Base-by-base conservation (phyloP, 2,888 invertebrate genomes). In the Amphipyra tragopoginis region DNA sequence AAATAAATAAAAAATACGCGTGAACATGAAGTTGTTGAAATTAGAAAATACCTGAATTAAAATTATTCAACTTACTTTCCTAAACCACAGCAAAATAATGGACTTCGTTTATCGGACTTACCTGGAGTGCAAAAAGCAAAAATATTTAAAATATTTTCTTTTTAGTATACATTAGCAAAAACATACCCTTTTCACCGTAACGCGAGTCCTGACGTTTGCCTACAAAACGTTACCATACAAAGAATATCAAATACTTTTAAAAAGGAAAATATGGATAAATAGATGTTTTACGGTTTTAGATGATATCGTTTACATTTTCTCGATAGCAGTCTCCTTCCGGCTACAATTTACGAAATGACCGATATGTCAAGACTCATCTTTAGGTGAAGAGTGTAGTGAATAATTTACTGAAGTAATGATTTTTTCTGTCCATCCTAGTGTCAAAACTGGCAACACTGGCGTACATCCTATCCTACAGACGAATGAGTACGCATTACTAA, bases 401-500 rank as follows among this genome's bases (percentile, higher is more conserved):
- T 45, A 50, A 10, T 8, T 29, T 29, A 29, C 29, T 29, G 29
- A n/a, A 33, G n/a, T n/a, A 38, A 14, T 65, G 14, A 51, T 49
- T 38, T 44, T 5, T 29, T n/a, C n/a, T 8, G 13, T 9, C 5
- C 47, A 21, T 38, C 42, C 47, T 38, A 48, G 13, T 34, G 40
- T 34, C n/a, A 15, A 29, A 43, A 29, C 13, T 38, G 21, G 29
- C 57, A 55, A 7, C 10, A 42, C 36, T 43, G 8, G 33, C 8
- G 52, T 56, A 43, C 54, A 49, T 64, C 38, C 50, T 52, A 49
- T 64, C 38, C 50, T 52, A 36, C 39, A 59, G 52, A 67, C 49
- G 39, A 62, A 55, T 44, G 51, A 60, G 57, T 45, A 47, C 21
- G 42, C 45, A 44, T 62, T 44, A 48, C 55, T 5, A 43, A 45